Evolutionary conservation across 2,113 vertebrate species (phyloP).

Genomic region (Burhinus oedicnemus): DNA sequence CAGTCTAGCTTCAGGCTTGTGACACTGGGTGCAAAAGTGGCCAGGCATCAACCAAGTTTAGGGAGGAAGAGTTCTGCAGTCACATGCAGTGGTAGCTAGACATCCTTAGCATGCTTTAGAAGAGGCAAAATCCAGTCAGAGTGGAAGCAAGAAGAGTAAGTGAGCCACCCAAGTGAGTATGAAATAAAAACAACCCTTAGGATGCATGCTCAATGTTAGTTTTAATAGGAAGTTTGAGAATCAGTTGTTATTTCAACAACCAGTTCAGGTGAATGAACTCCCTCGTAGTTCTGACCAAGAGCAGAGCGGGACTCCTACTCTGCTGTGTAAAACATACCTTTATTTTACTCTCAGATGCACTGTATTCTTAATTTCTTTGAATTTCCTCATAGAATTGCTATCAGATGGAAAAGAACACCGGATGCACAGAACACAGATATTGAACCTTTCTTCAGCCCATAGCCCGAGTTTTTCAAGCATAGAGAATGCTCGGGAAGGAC

Average conservation of each 20-base stretch:
- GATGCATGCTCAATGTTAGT: not conserved
- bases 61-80: not conserved
- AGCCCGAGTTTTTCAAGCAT: not conserved
- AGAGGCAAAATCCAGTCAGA: not conserved
- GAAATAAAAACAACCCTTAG: not conserved
- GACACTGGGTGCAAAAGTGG: not conserved
- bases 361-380: not conserved
- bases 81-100: not conserved
- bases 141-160: not conserved
- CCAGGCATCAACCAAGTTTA: not conserved
- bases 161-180: not conserved
- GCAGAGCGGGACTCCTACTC: not conserved
- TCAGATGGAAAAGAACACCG: not conserved
- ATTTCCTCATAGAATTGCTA: not conserved
- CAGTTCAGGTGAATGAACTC: not conserved
- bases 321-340: not conserved
- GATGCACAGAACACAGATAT: not conserved
- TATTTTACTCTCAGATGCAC: not conserved
- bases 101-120: not conserved
- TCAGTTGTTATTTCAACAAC: not conserved
- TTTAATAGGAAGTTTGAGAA: not conserved
- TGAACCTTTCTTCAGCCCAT: not conserved
- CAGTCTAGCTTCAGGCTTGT: not conserved
- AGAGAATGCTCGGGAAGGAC: too few relatives aligned
- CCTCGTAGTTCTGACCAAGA: not conserved